A percentile compares a stretch with the other conserved stretches of the same genome.
Evolutionary conservation across 2,888 invertebrate genomes (phyloP).

Genomic region (Sarcophaga caerulescens): DNA sequence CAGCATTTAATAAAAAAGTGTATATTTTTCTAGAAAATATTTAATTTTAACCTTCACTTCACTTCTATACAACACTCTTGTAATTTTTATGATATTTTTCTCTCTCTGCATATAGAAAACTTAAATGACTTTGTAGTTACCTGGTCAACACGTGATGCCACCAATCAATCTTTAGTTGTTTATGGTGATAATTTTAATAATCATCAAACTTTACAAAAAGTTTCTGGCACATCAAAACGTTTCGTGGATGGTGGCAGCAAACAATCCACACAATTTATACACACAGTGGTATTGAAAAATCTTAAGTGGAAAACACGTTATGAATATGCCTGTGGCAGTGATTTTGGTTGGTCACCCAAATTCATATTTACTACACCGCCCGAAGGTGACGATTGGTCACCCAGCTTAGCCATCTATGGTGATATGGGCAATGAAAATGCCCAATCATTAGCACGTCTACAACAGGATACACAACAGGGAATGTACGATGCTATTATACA

Average conservation of each 20-base stretch:
- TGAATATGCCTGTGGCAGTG: conserved; percentile 91
- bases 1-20: background rate
- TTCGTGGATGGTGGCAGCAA: conserved; percentile 89
- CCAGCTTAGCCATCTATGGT: conserved; percentile 92
- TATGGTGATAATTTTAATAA: conserved; percentile 85
- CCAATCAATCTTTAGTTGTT: conserved; percentile 86
- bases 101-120: conserved; percentile 82
- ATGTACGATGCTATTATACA: conserved; percentile 94
- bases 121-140: conserved; percentile 88
- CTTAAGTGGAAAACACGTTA: conserved; percentile 86
- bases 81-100: background rate
- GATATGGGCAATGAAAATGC: conserved; percentile 97
- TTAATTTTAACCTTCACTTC: no score
- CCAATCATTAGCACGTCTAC: conserved; percentile 90
- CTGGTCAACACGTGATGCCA: conserved; percentile 90
- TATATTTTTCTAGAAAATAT: no score
- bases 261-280: conserved; percentile 87
- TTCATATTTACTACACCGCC: conserved; percentile 90
- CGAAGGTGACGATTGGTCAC: conserved; percentile 87
- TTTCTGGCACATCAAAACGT: conserved; percentile 83
- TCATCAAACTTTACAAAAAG: conserved; percentile 79
- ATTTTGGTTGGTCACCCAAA: conserved; percentile 90
- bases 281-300: conserved; percentile 85
- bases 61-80: no score
- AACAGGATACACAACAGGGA: conserved; percentile 90